Percentiles rank a stretch among this genome's conserved stretches.
phyloP scores from a whole-genome alignment of 2,888 invertebrate species.

The Homarus gammarus region DNA sequence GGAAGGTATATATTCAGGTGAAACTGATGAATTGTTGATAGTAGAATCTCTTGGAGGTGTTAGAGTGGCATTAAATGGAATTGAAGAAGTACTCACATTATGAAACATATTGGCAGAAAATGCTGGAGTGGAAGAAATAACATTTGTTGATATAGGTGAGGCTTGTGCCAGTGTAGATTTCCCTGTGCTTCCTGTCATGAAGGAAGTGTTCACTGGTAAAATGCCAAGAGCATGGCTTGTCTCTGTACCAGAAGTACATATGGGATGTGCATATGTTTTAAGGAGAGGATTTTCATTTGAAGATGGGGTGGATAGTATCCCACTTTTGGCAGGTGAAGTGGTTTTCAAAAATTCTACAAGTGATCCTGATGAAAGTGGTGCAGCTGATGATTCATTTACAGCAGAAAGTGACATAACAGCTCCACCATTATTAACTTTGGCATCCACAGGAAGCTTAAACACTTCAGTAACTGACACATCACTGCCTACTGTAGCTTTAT shows the following conservation, averaged over 20 bases:
- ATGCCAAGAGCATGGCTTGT: neutral
- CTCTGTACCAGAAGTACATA: constrained; percentile 7
- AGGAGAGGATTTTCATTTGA: neutral
- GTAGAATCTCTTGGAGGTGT: neutral
- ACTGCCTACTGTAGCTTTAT: neutral
- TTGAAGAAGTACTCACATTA: neutral
- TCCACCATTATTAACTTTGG: neutral
- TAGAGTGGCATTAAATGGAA: neutral
- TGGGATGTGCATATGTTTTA: neutral
- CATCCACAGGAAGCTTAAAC: constrained; percentile 22
- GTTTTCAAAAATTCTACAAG: constrained; percentile 18
- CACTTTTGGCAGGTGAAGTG: neutral
- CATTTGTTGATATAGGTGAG: neutral
- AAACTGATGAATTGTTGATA: neutral
- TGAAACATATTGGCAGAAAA: neutral
- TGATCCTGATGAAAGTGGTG: neutral
- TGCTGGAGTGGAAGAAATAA: neutral
- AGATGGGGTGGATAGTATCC: neutral
- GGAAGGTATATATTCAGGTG: neutral
- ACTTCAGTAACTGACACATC: constrained; percentile 30
- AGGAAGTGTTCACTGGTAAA: neutral
- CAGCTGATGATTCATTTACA: neutral
- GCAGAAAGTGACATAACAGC: neutral
- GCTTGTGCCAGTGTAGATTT: neutral
- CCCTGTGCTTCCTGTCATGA: constrained; percentile 2